Evolutionary conservation across 2,113 vertebrate species (phyloP).

Genomic region (Upupa epops): DNA sequence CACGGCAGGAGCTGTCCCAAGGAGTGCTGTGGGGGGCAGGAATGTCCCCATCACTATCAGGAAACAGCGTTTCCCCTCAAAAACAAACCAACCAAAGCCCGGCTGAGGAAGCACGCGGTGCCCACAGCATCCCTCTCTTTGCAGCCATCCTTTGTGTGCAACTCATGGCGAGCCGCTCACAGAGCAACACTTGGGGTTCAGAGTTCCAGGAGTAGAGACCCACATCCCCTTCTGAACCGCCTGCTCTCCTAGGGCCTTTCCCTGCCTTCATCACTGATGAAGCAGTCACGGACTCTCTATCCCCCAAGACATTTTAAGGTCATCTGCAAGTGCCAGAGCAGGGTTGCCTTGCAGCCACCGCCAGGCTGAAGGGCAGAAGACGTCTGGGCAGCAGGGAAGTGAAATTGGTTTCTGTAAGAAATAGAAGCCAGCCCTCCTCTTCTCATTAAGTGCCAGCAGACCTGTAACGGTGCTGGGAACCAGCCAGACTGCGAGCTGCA

Average conservation of each 20-base stretch:
- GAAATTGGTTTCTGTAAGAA: conserved; percentile 25
- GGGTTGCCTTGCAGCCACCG: not conserved
- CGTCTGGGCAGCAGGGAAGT: not conserved
- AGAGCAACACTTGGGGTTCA: not conserved
- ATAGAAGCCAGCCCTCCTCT: not conserved
- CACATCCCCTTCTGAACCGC: not conserved
- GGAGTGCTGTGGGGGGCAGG: not conserved
- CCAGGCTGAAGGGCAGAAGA: not conserved
- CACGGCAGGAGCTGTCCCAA: not conserved
- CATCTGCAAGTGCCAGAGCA: not conserved
- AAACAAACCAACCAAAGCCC: not conserved
- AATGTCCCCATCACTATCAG: not conserved
- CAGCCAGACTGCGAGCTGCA: conserved; percentile 30
- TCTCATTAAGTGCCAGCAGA: conserved; percentile 18
- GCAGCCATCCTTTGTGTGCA: not conserved
- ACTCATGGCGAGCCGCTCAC: not conserved
- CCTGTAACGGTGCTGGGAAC: conserved; percentile 39
- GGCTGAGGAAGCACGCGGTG: not conserved
- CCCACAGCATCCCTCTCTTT: not conserved
- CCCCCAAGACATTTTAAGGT: not conserved
- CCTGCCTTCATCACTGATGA: not conserved
- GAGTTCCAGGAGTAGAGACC: not conserved
- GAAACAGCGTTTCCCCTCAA: not conserved
- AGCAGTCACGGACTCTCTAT: not conserved
- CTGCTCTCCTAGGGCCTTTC: not conserved